Percentiles rank a stretch among this genome's conserved stretches.
Conservation (phyloP, 2,888 invertebrate genomes). For the Harpalus rubripes region DNA sequence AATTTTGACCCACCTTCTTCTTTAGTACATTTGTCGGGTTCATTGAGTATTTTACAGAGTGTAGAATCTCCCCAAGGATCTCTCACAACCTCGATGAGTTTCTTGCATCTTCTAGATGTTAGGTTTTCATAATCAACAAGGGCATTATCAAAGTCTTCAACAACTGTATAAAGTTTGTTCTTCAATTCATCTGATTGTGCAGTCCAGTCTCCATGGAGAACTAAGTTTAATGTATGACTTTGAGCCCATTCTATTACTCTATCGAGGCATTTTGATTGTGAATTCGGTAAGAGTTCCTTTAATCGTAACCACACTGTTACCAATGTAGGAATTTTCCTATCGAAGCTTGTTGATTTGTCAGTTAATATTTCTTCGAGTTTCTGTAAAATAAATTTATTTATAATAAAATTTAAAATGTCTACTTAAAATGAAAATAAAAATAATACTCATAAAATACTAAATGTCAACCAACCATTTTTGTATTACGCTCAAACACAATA, state of each 20-base stretch:
- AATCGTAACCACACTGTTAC: conserved; percentile 52
- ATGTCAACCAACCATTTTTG: conserved; percentile 64
- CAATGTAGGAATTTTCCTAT: conserved; percentile 57
- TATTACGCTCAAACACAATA: conserved; percentile 42
- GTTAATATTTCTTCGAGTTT: conserved; percentile 74
- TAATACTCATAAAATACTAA: conserved; percentile 39
- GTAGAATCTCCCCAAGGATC: conserved; percentile 76
- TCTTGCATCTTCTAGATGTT: conserved; percentile 74
- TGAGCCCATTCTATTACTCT: conserved; percentile 76
- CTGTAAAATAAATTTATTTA: conserved; percentile 71
- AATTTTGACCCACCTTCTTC: conserved; percentile 72
- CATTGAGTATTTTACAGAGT: conserved; percentile 73
- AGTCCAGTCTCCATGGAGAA: conserved; percentile 75
- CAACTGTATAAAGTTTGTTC: conserved; percentile 71
- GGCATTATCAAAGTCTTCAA: conserved; percentile 74
- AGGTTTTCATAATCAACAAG: conserved; percentile 73
- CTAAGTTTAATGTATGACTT: conserved; percentile 75
- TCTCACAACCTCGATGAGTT: conserved; percentile 75
- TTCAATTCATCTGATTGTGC: conserved; percentile 65
- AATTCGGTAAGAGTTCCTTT: conserved; percentile 69
- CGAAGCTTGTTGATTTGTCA: conserved; percentile 71
- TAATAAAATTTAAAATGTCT: neutral
- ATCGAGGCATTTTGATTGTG: conserved; percentile 73
- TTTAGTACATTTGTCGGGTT: conserved; percentile 73
- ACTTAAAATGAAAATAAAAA: conserved; percentile 44